phyloP scores from a whole-genome alignment of 2,797 vertebrate genomes.

The Epinephelus malabaricus region DNA sequence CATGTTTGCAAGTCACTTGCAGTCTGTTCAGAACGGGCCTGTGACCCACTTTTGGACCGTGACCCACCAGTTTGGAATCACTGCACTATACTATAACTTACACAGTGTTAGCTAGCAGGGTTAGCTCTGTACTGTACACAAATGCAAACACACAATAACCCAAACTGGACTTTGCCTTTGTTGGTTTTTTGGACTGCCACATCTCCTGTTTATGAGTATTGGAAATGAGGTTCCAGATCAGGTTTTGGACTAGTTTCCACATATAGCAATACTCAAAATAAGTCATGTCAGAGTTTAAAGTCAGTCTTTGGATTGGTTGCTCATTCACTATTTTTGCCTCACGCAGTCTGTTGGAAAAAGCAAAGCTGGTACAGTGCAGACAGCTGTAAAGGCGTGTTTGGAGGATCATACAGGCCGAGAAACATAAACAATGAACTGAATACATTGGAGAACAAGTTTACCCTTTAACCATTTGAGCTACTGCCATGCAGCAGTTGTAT shows the following conservation, averaged over 20 bases:
- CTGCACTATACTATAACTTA: background rate
- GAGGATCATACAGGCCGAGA: background rate
- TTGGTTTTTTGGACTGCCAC: background rate
- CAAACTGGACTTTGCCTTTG: background rate
- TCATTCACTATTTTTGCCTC: background rate
- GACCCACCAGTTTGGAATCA: no score
- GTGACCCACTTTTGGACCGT: no score
- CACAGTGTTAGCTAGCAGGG: background rate
- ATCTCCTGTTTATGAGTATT: background rate
- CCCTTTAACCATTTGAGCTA: slow-evolving; percentile 2
- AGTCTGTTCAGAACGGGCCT: no score
- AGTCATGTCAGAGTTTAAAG: background rate
- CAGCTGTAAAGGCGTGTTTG: background rate
- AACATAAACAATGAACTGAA: slow-evolving; percentile 10
- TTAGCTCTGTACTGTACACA: background rate
- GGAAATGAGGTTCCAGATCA: background rate
- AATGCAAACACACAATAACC: background rate
- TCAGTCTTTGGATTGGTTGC: background rate
- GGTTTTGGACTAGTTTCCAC: background rate
- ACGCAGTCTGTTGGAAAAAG: background rate
- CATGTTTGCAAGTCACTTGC: no score
- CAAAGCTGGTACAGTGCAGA: background rate
- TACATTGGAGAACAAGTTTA: background rate
- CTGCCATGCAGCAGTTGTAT: background rate
- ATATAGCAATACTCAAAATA: background rate